phyloP scores from a whole-genome alignment of 2,113 vertebrate species.

The Meleagris gallopavo region DNA sequence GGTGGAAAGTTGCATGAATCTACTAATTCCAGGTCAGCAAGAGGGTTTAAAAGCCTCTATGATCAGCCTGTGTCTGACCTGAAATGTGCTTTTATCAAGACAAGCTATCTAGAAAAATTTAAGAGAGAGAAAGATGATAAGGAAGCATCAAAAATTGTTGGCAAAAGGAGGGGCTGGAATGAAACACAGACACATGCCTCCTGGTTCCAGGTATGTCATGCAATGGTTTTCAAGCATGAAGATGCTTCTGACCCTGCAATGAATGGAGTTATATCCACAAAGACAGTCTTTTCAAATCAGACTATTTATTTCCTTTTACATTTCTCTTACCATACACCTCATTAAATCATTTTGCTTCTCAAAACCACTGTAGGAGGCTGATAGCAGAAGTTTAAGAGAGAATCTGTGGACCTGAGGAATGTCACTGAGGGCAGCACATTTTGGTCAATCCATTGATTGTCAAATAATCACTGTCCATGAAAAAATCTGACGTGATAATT shows the following conservation, averaged over 20 bases:
- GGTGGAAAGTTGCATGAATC: slow-evolving; percentile 72
- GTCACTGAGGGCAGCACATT: neutral
- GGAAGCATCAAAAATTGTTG: slow-evolving; percentile 42
- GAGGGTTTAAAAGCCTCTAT: slow-evolving; percentile 77
- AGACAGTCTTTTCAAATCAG: neutral
- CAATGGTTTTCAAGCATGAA: neutral
- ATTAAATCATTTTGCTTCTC: neutral
- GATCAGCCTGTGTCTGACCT: slow-evolving; percentile 74
- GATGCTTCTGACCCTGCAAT: neutral
- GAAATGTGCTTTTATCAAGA: slow-evolving; percentile 79
- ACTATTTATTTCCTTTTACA: neutral
- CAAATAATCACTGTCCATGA: neutral
- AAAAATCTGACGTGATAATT: slow-evolving; percentile 3
- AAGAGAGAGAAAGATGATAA: slow-evolving; percentile 54
- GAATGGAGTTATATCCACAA: neutral
- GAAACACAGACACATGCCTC: neutral
- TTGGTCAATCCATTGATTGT: slow-evolving; percentile 7
- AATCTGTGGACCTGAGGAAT: neutral
- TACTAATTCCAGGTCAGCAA: slow-evolving; percentile 82
- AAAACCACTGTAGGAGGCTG: neutral
- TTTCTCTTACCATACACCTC: neutral
- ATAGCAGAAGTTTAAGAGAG: slow-evolving; percentile 1
- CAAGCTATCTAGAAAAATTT: slow-evolving; percentile 65
- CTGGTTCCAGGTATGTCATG: neutral
- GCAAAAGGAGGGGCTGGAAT: neutral